Conservation (phyloP, 2,888 invertebrate genomes). For the Ophion obscuratus region DNA sequence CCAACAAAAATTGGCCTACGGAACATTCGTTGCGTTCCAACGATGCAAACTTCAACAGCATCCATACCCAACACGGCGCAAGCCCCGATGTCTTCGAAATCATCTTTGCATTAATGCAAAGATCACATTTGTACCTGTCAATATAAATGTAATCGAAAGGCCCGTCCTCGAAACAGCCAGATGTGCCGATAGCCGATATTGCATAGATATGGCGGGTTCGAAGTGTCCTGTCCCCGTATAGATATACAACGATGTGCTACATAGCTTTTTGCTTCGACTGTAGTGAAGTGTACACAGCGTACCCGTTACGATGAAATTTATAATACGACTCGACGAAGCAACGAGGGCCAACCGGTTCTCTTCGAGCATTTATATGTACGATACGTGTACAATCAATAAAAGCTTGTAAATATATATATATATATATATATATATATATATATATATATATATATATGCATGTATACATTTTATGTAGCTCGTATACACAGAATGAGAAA, state of each 20-base stretch:
- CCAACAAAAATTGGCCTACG: too few relatives aligned
- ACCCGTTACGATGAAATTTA: slow-evolving; percentile 71
- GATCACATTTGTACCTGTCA: too few relatives aligned
- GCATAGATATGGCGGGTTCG: too few relatives aligned
- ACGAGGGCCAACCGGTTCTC: slow-evolving; percentile 53
- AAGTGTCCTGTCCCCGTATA: too few relatives aligned
- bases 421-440: slow-evolving; percentile 6
- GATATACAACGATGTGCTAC: slow-evolving; percentile 9
- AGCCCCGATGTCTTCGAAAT: too few relatives aligned
- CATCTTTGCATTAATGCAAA: too few relatives aligned
- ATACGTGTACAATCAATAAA: slow-evolving; percentile 54
- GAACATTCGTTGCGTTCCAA: too few relatives aligned
- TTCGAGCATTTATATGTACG: slow-evolving; percentile 25
- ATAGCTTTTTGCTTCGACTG: slow-evolving; percentile 32
- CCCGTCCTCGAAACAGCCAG: too few relatives aligned
- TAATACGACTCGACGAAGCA: slow-evolving; percentile 53
- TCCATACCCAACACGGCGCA: too few relatives aligned
- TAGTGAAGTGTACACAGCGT: slow-evolving; percentile 39
- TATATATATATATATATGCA: background rate
- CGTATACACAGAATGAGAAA: slow-evolving; percentile 26
- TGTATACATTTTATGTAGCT: slow-evolving; percentile 15
- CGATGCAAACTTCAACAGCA: too few relatives aligned
- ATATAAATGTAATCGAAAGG: too few relatives aligned
- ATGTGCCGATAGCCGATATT: too few relatives aligned
- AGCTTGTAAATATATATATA: background rate